Conservation (phyloP, 2,113 vertebrate species). For the Megaptera novaeangliae region DNA sequence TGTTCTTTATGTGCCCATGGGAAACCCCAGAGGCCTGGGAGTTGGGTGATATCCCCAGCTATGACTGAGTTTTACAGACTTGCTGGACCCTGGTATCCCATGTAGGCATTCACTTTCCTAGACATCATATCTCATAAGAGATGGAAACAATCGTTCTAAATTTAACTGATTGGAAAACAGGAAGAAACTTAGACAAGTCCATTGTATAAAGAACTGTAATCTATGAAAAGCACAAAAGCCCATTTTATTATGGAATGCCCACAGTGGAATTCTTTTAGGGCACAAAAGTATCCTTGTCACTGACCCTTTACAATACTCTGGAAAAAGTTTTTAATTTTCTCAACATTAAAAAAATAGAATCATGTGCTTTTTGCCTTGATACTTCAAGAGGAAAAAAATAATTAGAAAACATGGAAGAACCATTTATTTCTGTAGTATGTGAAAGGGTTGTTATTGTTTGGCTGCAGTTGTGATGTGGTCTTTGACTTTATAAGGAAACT, state of each 20-base stretch:
- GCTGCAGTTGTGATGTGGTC: rapidly evolving
- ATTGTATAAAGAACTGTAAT: slow-evolving; percentile 79
- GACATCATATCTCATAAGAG: slow-evolving; percentile 74
- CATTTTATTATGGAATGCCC: slow-evolving; percentile 78
- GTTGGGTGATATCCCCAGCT: not conserved
- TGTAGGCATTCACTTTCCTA: slow-evolving; percentile 75
- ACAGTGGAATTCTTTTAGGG: slow-evolving; percentile 52
- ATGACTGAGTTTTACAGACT: slow-evolving; percentile 32
- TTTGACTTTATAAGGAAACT: not conserved
- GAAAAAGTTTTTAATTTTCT: slow-evolving; percentile 41
- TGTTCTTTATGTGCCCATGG: slow-evolving; percentile 1
- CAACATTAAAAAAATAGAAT: not conserved
- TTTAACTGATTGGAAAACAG: slow-evolving; percentile 83
- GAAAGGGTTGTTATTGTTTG: not conserved
- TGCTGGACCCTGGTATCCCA: slow-evolving; percentile 64
- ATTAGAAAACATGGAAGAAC: not conserved
- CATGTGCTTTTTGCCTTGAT: not conserved
- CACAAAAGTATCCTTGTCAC: slow-evolving; percentile 52
- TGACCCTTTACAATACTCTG: slow-evolving; percentile 19
- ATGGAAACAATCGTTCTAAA: slow-evolving; percentile 81
- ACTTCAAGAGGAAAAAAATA: not conserved
- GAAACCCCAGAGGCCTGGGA: not conserved
- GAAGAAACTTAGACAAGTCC: slow-evolving; percentile 78
- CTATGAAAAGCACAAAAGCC: slow-evolving; percentile 80
- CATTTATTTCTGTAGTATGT: rapidly evolving